These are phyloP conservation scores for Drosophila auraria DNA, from an alignment of 1,140 invertebrate genomes.

Conservation along the genomic window DNA sequence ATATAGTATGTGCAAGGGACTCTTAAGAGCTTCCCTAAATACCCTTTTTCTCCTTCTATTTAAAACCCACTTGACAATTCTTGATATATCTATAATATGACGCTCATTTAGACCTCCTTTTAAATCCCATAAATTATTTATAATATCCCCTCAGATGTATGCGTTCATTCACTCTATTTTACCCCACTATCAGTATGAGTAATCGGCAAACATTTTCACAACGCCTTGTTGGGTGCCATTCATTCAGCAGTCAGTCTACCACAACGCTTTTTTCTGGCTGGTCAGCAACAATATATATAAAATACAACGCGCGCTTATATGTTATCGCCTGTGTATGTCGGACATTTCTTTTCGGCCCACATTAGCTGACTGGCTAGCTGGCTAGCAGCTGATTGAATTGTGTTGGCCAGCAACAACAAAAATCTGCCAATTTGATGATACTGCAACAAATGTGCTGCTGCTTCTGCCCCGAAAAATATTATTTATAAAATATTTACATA, in stretches of 20 bases:
- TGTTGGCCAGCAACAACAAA: conserved; percentile 77
- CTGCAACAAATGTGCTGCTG: conserved; percentile 75
- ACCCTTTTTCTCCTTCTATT: neutral
- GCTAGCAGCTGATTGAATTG: conserved; percentile 80
- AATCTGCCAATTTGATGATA: conserved; percentile 82
- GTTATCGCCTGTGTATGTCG: conserved; percentile 30
- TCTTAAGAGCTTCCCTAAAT: neutral
- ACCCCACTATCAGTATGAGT: conserved; percentile 25
- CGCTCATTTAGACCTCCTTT: neutral
- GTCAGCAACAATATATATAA: conserved; percentile 32
- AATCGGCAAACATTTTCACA: conserved; percentile 33
- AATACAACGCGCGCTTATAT: conserved; percentile 19
- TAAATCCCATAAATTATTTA: conserved; percentile 4
- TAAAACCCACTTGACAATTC: neutral
- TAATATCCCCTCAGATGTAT: neutral
- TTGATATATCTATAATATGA: conserved; percentile 1
- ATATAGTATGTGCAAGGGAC: neutral
- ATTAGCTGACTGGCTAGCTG: conserved; percentile 49
- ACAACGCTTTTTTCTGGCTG: conserved; percentile 24
- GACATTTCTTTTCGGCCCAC: conserved; percentile 35
- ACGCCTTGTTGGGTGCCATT: conserved; percentile 49
- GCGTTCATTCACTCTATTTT: conserved; percentile 29
- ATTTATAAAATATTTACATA: conserved; percentile 65
- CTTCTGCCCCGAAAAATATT: conserved; percentile 68
- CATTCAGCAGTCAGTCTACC: conserved; percentile 69